Base-by-base conservation (phyloP, 2,797 vertebrate species). In the Psittacula derbiana region DNA sequence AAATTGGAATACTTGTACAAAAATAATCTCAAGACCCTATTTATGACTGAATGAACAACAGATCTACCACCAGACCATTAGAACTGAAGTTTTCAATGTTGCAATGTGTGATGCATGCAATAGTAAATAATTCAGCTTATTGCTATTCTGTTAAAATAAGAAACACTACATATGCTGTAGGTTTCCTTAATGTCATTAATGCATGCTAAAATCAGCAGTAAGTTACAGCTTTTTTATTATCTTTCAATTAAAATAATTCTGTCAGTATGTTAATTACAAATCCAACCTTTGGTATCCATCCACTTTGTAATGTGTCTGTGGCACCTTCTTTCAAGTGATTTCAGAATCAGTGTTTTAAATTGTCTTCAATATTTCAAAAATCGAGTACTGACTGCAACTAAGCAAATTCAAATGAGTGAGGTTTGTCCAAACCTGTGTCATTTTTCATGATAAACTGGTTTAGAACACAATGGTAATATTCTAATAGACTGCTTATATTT, bases 251-350 rank as follows among this genome's bases (percentile, higher is more conserved):
- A 24, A 36, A 10, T 58, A 10, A 58, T 58, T 58, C 55, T 58
- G 21, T 24, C 55, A 11, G 21, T 58, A 6, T 36, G 24, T 33
- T 36, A 58, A 58, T 58, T 36, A 15, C 55, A 58, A 58, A 58
- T 36, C 21, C 23, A 58, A 16, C 14, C 55, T 58, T 58, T 58
- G 72, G 10, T 74, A 70, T 84, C 44, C 44, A 81, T 71, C 15
- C 14, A 80, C 88, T 64, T 96, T 98, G 96, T 94, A 95, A 97
- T 97, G n/a, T 62, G 24, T 40, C 67, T 73, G 30, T 86, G 53
- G 11, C 30, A 95, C 95, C 87, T 94, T 66, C 19, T 92, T 44
- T 36, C 81, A 79, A 65, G 41, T 76, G 47, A 69, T 93, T 85
- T 90, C 62, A 86, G 90, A 93, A 89, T 52, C n/a, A 88, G 43